These are phyloP conservation scores for Tangara arthus DNA, from an alignment of 2,797 vertebrate species.

Conservation along the genomic window DNA sequence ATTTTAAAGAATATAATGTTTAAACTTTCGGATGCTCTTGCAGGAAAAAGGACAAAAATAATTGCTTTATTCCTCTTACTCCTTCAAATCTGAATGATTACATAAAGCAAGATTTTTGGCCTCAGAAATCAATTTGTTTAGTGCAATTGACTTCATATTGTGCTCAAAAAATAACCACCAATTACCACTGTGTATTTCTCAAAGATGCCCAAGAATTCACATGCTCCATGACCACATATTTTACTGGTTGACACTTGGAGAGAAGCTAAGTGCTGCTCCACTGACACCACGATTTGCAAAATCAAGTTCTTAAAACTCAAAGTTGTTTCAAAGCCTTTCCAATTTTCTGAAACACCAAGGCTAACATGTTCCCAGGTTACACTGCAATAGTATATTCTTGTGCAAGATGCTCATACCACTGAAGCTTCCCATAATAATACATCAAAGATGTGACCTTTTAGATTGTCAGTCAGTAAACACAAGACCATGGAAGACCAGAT, in stretches of 20 bases:
- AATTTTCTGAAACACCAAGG: background rate
- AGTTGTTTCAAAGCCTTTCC: background rate
- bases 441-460: background rate
- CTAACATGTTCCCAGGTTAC: background rate
- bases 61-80: background rate
- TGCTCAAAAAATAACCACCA: background rate
- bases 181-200: background rate
- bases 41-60: background rate
- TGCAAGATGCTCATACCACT: background rate
- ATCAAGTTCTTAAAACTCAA: background rate
- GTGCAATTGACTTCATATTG: background rate
- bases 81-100: background rate
- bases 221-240: fast-evolving
- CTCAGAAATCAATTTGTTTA: background rate
- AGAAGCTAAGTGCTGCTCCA: background rate
- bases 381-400: background rate
- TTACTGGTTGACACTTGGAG: background rate
- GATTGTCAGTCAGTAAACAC: background rate
- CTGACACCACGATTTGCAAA: background rate
- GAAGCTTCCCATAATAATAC: background rate
- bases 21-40: background rate
- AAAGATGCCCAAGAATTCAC: background rate
- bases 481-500: background rate
- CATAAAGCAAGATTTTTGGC: background rate
- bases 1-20: background rate